phyloP scores from a whole-genome alignment of 1,140 invertebrate genomes.

The Drosophila bipectinata region DNA sequence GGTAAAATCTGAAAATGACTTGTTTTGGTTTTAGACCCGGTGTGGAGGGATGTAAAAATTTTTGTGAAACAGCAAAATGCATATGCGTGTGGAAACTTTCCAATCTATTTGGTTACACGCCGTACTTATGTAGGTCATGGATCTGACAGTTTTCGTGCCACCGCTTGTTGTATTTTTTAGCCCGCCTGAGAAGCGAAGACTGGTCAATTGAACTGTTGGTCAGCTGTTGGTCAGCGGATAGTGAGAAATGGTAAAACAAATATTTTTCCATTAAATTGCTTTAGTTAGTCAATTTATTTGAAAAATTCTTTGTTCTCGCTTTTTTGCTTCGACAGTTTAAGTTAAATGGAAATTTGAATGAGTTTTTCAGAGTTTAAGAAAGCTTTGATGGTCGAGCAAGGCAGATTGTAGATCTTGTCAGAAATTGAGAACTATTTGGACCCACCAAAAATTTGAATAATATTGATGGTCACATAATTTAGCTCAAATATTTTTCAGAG shows the following conservation, averaged over 20 bases:
- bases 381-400: too few relatives aligned
- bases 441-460: too few relatives aligned
- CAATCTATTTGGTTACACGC: slow-evolving; percentile 45
- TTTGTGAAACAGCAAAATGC: slow-evolving; percentile 15
- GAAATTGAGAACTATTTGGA: too few relatives aligned
- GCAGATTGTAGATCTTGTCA: too few relatives aligned
- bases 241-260: not conserved
- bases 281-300: not conserved
- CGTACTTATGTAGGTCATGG: slow-evolving; percentile 46
- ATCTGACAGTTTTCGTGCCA: slow-evolving; percentile 37
- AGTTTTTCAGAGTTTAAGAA: too few relatives aligned
- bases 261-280: not conserved
- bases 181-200: slow-evolving; percentile 30
- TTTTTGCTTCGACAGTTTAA: not conserved
- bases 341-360: not conserved
- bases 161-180: slow-evolving; percentile 26
- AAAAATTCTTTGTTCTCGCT: not conserved
- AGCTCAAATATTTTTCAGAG: too few relatives aligned
- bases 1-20: slow-evolving; percentile 46
- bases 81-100: slow-evolving; percentile 44
- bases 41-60: slow-evolving; percentile 15
- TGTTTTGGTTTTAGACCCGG: slow-evolving; percentile 51
- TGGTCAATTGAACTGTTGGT: slow-evolving; percentile 41
- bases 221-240: slow-evolving; percentile 21
- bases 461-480: too few relatives aligned